Conservation (phyloP, 1,140 invertebrate species). For the Drosophila grimshawi region DNA sequence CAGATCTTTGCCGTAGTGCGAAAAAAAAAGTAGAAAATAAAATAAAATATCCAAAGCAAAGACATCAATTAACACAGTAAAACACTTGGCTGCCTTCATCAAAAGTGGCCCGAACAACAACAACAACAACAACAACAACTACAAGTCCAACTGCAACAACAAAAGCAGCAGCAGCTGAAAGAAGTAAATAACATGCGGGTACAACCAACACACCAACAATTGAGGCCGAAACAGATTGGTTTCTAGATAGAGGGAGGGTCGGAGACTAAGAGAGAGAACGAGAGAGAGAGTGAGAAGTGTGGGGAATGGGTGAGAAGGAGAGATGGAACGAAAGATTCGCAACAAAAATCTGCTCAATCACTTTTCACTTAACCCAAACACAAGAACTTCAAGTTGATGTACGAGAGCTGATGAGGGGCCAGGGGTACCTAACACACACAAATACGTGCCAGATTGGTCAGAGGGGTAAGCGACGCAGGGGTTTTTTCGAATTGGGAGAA, state of each 20-base stretch:
- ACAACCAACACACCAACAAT: conserved; percentile 30
- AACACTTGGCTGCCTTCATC: conserved; percentile 61
- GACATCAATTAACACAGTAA: conserved; percentile 71
- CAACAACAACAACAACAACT: conserved; percentile 32
- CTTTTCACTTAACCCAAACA: conserved; percentile 82
- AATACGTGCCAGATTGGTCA: conserved; percentile 31
- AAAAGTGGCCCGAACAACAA: conserved; percentile 43
- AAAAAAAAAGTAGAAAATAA: conserved; percentile 26
- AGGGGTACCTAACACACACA: background rate
- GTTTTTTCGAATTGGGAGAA: conserved; percentile 10
- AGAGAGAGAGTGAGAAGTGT: background rate
- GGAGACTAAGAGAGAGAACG: background rate
- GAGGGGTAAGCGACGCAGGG: conserved; percentile 13
- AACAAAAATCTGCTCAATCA: conserved; percentile 82
- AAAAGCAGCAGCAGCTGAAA: conserved; percentile 22
- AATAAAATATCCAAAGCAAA: conserved; percentile 43
- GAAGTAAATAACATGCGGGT: conserved; percentile 58
- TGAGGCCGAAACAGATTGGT: conserved; percentile 13
- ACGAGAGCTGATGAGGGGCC: conserved; percentile 3
- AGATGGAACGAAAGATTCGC: conserved; percentile 74
- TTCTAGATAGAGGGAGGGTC: background rate
- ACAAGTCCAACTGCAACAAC: conserved; percentile 24
- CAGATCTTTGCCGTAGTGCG: conserved; percentile 37
- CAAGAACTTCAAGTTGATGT: conserved; percentile 76
- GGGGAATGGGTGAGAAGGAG: background rate